Base-by-base conservation (phyloP, 2,888 invertebrate genomes). In the Eremobia ochroleuca region DNA sequence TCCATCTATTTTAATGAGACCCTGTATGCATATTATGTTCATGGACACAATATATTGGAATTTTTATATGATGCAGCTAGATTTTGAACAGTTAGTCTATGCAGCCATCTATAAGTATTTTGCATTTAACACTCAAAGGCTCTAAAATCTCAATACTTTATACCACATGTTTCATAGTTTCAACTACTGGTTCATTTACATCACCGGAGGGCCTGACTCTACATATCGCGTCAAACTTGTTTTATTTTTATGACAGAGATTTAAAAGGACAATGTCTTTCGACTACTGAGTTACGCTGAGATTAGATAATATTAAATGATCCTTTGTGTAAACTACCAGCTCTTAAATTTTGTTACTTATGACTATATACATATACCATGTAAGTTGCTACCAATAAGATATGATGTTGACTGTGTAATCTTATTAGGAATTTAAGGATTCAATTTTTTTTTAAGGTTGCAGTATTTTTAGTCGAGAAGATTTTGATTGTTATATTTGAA, bases 221-320 rank as follows among this genome's bases (percentile, higher is more conserved):
- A 76, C 71, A 71, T 76, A 61, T 72, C 71, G 65, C 40, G 62
- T 84, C 90, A 89, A 91, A 90, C 91, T 87, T 73, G 92, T 92
- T 94, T 93, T 91, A 91, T 92, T 93, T 93, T 94, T 92, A 93
- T 91, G 91, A 91, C 87, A 87, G 88, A 92, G 91, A 91, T 92
- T 93, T 92, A 91, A 89, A 92, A 92, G 93, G 92, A 94, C 94
- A 92, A 90, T 92, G 90, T 87, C 85, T 90, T 89, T 87, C 85
- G 85, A 92, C 95, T 94, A 89, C 94, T 89, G 93, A 88, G 92
- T 91, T 95, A 95, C 94, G 91, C 92, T 83, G 78, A 92, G 94
- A 94, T 94, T 92, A 93, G 94, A 93, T 94, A 92, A 89, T 90
- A 90, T 91, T 92, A 93, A 94, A 93, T 90, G 91, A 90, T 90